phyloP scores from a whole-genome alignment of 2,797 vertebrate species.

The Phalloptychus januarius region DNA sequence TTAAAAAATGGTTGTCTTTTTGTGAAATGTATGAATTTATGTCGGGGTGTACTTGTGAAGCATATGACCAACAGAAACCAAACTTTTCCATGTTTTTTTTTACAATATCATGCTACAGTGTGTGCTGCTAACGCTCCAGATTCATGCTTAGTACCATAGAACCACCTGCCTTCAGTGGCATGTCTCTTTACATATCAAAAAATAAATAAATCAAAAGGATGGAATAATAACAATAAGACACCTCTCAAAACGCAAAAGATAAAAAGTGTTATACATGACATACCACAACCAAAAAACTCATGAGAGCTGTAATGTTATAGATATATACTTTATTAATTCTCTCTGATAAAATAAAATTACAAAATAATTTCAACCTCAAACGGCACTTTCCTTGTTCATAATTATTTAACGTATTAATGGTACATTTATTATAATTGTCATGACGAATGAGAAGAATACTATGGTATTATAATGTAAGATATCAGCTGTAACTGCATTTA shows the following conservation, averaged over 20 bases:
- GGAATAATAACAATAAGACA: neutral
- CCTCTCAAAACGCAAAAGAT: neutral
- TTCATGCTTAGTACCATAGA: neutral
- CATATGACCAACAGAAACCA: neutral
- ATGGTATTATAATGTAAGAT: slow-evolving; percentile 83
- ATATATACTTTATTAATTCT: slow-evolving; percentile 91
- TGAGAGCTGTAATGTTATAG: slow-evolving; percentile 78
- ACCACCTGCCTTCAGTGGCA: neutral
- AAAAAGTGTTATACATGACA: neutral
- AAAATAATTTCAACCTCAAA: slow-evolving; percentile 89
- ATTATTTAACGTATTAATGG: slow-evolving; percentile 81
- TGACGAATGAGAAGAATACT: slow-evolving; percentile 86
- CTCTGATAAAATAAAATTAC: slow-evolving; percentile 90
- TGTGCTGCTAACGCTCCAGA: neutral
- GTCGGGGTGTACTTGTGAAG: neutral
- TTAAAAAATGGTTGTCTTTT: neutral
- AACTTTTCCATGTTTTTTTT: neutral
- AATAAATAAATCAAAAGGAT: neutral
- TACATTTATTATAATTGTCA: slow-evolving; percentile 82
- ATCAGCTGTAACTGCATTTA: slow-evolving; percentile 84
- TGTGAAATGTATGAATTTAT: neutral
- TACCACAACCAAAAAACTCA: slow-evolving; percentile 17
- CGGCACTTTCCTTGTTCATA: slow-evolving; percentile 82
- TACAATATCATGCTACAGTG: no score
- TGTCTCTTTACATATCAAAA: neutral